Base-by-base conservation (phyloP, 2,797 vertebrate genomes). In the Phrynocephalus vlangalii region DNA sequence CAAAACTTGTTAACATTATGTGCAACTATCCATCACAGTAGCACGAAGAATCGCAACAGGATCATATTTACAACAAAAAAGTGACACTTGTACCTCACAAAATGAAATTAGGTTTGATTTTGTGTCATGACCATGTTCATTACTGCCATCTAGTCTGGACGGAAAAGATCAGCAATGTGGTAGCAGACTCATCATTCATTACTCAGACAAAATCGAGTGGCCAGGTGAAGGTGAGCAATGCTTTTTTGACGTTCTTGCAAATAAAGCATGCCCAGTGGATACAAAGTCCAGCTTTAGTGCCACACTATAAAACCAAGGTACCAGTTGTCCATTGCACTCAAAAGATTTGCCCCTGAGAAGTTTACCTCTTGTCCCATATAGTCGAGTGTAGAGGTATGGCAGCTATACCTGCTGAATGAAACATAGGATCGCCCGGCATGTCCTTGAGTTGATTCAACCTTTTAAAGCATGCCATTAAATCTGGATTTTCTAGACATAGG, bases 101-200 rank as follows among this genome's bases (percentile, higher is more conserved):
- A 95, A 94, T 95, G 88, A 95, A 95, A 96, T 96, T 96, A 96
- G 83, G 89, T 96, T 96, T 96, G 96, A 96, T 96, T 96, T 95
- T 96, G 91, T 96, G 95, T 96, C 96, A 95, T 93, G 94, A 75
- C 92, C 85, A 85, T 91, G 93, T 92, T 94, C 94, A 92, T 94
- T 95, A 95, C 90, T 91, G 93, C 93, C 94, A 91, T 10, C 79
- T 90, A 56, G 87, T 91, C 89, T 85, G 82, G 90, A 90, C 93
- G 89, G 84, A 84, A 10, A 0, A 89, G 86, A 93, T 92, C 83
- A 91, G 91, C 88, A 90, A 89, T 68, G 78, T 80, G 72, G 56
- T 60, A 72, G 48, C 72, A 85, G 87, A 87, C 67, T 86, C 60
- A 92, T 92, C 91, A 93, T 93, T 95, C 93, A 92, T 0, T 78